Conservation (phyloP, 2,113 vertebrate genomes). For the Lynx canadensis region DNA sequence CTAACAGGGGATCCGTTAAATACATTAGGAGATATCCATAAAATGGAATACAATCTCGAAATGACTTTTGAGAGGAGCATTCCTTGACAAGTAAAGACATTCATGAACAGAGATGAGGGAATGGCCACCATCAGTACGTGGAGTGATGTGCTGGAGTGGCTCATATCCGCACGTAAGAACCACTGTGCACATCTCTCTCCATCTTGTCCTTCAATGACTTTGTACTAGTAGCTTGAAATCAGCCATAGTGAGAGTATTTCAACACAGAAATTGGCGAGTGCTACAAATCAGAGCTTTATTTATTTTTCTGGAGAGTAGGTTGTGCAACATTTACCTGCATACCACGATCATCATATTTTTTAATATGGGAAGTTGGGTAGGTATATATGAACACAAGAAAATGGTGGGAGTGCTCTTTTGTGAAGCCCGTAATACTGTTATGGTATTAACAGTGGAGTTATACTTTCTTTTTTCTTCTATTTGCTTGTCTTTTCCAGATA, state of each 20-base stretch:
- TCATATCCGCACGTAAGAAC: neutral
- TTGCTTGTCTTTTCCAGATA: slow-evolving; percentile 11
- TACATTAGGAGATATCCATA: neutral
- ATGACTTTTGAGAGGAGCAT: neutral
- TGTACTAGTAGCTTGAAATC: neutral
- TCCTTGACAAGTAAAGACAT: neutral
- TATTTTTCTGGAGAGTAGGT: neutral
- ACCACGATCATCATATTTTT: neutral
- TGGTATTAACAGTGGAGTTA: neutral
- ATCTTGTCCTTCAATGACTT: neutral
- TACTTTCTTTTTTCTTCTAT: neutral
- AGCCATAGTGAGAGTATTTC: neutral
- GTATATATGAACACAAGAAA: neutral
- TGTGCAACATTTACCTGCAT: neutral
- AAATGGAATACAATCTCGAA: neutral
- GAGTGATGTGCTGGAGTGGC: too few species aligned
- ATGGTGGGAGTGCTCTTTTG: neutral
- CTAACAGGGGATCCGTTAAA: neutral
- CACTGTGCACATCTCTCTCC: neutral
- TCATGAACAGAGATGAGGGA: neutral
- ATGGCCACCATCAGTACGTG: neutral
- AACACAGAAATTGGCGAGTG: neutral
- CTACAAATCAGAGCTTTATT: neutral
- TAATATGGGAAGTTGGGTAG: neutral
- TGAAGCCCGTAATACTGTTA: neutral